phyloP scores from a whole-genome alignment of 2,113 vertebrate genomes.

The Baryphthengus martii region DNA sequence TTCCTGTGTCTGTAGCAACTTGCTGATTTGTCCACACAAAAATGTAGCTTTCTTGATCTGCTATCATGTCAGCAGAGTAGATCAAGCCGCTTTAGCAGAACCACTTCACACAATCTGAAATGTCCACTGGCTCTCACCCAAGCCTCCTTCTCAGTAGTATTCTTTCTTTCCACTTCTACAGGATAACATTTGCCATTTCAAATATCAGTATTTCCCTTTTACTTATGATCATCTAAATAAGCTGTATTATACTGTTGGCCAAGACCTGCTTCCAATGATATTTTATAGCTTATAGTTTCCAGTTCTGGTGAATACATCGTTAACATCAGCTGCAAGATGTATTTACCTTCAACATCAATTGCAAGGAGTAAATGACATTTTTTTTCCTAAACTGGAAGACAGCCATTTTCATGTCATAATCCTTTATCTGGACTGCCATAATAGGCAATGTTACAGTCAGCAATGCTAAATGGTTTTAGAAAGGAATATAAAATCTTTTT shows the following conservation, averaged over 20 bases:
- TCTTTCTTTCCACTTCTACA: background rate
- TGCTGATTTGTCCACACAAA: background rate
- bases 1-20: background rate
- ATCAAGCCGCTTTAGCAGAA: background rate
- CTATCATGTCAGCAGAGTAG: background rate
- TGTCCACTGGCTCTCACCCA: background rate
- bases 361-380: background rate
- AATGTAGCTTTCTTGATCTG: background rate
- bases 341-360: background rate
- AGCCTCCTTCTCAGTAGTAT: background rate
- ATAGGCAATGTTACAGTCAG: background rate
- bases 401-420: background rate
- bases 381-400: background rate
- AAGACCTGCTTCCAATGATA: background rate
- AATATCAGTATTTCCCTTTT: constrained; percentile 32
- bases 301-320: background rate
- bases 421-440: background rate
- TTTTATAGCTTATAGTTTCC: background rate
- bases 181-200: background rate
- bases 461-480: background rate
- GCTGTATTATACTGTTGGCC: background rate
- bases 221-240: constrained; percentile 8
- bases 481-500: background rate
- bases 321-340: background rate
- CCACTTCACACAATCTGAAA: background rate